These are phyloP conservation scores for Agrilus cyanescens DNA, from an alignment of 2,888 invertebrate species.

Conservation along the genomic window DNA sequence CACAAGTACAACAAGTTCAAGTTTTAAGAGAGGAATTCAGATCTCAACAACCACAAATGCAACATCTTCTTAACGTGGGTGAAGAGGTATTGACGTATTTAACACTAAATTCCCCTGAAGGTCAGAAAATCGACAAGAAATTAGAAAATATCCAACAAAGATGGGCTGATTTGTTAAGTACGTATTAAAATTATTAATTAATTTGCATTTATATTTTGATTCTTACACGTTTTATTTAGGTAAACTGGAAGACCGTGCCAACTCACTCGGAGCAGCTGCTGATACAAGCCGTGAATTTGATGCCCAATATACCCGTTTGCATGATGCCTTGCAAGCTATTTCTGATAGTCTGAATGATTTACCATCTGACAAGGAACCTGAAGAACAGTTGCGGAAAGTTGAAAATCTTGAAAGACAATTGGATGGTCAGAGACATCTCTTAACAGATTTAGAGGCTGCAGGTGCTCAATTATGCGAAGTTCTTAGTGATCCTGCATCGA, in stretches of 20 bases:
- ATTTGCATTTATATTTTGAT: constrained; percentile 30
- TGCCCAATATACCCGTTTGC: constrained; percentile 68
- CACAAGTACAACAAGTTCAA: constrained; percentile 90
- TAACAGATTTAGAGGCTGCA: constrained; percentile 81
- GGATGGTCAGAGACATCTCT: constrained; percentile 75
- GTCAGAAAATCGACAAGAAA: constrained; percentile 56
- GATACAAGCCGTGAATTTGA: constrained; percentile 90
- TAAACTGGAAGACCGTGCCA: constrained; percentile 79
- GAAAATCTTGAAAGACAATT: constrained; percentile 79
- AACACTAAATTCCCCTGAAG: constrained; percentile 45
- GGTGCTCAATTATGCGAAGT: constrained; percentile 81
- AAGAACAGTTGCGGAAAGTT: constrained; percentile 76
- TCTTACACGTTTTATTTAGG: constrained; percentile 36
- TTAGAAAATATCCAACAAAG: constrained; percentile 57
- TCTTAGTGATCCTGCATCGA: constrained; percentile 78
- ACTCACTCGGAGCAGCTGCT: constrained; percentile 79
- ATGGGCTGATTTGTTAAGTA: constrained; percentile 63
- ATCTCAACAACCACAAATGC: constrained; percentile 80
- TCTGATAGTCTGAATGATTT: constrained; percentile 78
- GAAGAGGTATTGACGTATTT: constrained; percentile 54
- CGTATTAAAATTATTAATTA: constrained; percentile 14
- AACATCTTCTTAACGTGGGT: constrained; percentile 73
- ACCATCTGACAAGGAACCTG: constrained; percentile 68
- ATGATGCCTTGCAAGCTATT: constrained; percentile 78
- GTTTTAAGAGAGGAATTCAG: constrained; percentile 92